Evolutionary conservation across 1,140 invertebrate genomes (phyloP).

Genomic region (Orussus abietinus): DNA sequence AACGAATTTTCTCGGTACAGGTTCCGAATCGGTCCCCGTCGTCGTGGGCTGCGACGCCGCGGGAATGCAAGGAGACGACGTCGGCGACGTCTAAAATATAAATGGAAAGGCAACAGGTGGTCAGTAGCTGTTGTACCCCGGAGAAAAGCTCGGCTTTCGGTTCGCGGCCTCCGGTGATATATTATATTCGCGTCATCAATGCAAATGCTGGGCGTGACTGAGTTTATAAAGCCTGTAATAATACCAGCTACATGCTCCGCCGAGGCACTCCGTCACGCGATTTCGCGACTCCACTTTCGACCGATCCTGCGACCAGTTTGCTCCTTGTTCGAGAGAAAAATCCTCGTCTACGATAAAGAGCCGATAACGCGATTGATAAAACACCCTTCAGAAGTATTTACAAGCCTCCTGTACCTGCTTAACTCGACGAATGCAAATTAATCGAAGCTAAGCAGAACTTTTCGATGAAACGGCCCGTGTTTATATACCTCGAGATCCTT

Average conservation of each 20-base stretch:
- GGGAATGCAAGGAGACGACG: constrained; percentile 5
- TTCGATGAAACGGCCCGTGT: no score
- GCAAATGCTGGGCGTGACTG: constrained; percentile 45
- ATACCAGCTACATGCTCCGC: constrained; percentile 21
- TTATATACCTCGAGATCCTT: no score
- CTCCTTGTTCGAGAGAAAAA: no score
- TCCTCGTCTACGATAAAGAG: background rate
- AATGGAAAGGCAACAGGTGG: constrained; percentile 52
- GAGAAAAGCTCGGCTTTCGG: constrained; percentile 41
- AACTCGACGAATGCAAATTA: no score
- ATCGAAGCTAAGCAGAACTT: no score
- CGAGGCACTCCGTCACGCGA: constrained; percentile 28
- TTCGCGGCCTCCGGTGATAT: constrained; percentile 35
- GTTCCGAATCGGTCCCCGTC: background rate
- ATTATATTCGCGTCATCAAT: constrained; percentile 50
- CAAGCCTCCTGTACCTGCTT: no score
- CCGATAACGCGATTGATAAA: background rate
- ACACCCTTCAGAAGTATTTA: no score
- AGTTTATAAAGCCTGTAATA: constrained; percentile 43
- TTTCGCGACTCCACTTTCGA: no score
- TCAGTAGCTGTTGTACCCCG: constrained; percentile 42
- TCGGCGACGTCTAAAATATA: constrained; percentile 46
- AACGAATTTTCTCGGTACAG: no score
- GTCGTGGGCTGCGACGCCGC: background rate
- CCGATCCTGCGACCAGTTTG: no score